Evolutionary conservation across 1,140 invertebrate species (phyloP), one percentile per base, ranked within the genome.

Genomic region (Ectropis grisescens): DNA sequence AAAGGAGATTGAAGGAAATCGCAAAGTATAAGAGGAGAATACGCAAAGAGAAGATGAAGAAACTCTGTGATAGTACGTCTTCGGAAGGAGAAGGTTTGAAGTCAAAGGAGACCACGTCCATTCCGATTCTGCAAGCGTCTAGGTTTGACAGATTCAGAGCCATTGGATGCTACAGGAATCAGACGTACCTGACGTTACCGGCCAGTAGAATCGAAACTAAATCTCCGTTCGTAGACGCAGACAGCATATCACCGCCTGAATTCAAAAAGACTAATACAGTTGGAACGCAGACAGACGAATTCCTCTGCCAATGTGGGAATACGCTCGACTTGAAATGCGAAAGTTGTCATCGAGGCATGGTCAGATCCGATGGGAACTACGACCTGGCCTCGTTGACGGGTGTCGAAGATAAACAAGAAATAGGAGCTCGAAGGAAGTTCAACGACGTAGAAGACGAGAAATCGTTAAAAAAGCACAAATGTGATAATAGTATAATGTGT

Each of bases 401-500:
- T n/a, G n/a, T n/a, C n/a, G n/a, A n/a, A n/a, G n/a, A n/a, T n/a
- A n/a, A n/a, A n/a, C 16, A 19, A 11, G 37, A 64, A 25, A 62
- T 53, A 23, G 58, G 57, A 3, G 62, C 53, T 8, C 32, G 61
- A 2, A 34, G 66, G 13, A 68, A 72, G 41, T 47, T 52, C 24
- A 64, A 67, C 30, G 60, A 61, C 25, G 66, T 65, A 30, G 60
- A 62, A 1, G 60, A 71, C 22, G 54, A 58, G 1, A 66, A 61
- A 11, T 31, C 46, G 33, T 41, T 64, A 22, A 76, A 72, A 44
- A 80, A 75, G 68, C 74, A 59, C 49, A 81, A 82, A 75, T 83
- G 81, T 83, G 82, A 83, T 83, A 82, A 67, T 69, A 71, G 54
- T 56, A 46, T 58, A 60, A 59, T 47, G 58, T 78, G 75, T 82